Evolutionary conservation across 2,113 vertebrate species (phyloP), one percentile per base, ranked within the genome.

Genomic region (Turnix velox): DNA sequence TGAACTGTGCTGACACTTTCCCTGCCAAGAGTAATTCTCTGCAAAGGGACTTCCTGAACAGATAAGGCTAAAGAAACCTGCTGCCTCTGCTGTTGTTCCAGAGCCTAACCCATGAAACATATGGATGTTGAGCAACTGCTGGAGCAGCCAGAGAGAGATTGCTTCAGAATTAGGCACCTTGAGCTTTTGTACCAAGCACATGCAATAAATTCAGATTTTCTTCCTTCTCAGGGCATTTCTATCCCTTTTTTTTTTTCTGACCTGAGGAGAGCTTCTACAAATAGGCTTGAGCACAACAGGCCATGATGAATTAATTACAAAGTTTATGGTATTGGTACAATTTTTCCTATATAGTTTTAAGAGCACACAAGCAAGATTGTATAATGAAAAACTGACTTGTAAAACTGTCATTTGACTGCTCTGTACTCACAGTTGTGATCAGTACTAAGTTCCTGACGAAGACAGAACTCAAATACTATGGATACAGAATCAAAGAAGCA

Each of bases 11-110:
- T 79, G 88, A 92, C 86, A 42, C 80, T 78, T 63, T 73, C 91
- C 54, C 87, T 93, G 94, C 95, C 95, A 96, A 94, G 72, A 88
- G 91, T 82, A 95, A 93, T 93, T 75, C 96, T 88, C 90, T 92
- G 90, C 82, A 84, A 87, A 95, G 95, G 91, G 35, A 88, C 93
- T 94, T 96, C 94, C 92, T 87, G 94, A 28, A 28, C 82, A 80
- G 94, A 96, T 92, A 94, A 95, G 76, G 73, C 24, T 18, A 79
- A 66, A 87, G 77, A 37, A 93, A 28, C 87, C 59, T 58, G 14
- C 74, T 66, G 84, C 31, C 17, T 3, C 1, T 7, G 28, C 23
- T 97, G 84, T 90, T 87, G 69, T 96, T 88, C 67, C 92, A 87
- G 51, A 87, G 57, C 25, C 58, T 65, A 20, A 48, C 58, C 59